Evolutionary conservation across 2,797 vertebrate genomes (phyloP), one percentile per base, ranked within the genome.

Genomic region (Arrhamphus sclerolepis): DNA sequence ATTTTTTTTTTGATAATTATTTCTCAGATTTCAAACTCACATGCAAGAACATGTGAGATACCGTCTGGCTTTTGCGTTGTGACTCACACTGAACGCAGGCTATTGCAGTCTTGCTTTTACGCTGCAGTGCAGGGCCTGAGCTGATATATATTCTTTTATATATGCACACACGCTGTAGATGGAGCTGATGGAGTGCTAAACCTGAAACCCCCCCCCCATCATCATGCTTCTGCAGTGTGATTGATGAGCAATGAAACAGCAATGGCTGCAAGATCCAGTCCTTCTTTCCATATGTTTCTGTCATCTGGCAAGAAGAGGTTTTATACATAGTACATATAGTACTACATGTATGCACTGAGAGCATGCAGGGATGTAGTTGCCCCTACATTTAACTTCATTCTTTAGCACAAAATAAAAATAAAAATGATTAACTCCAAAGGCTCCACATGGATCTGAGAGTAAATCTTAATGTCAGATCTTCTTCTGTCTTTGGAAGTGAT

Each of bases 161-260:
- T 9, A 34, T 2, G 13, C 55, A 68, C 10, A 20, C 51, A 55
- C 26, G 44, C 34, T 38, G 13, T 38, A 38, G 34, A 38, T 38
- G 5, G 66, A 58, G 58, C 41, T 70, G 66, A 81, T 56, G 51
- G 75, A 77, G 74, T 52, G 66, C 49, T 63, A 56, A 65, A 56
- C 52, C 63, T 5, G 16, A 43, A 49, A 48, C 66, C 2, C 13
- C 34, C 34, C 34, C 13, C 34, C 13, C 9, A 84, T 85, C 87
- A 82, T 82, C 58, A 75, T 66, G 83, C 87, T 61, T 68, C 4
- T 87, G 86, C 78, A 16, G 68, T n/a, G 24, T 84, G 79, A 87
- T 68, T 71, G 81, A 89, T 86, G 82, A 72, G 56, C 28, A 59
- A 77, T 66, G 61, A 69, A 46, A 76, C 54, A 41, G 29, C 0